Base-by-base conservation (phyloP, 2,113 vertebrate genomes). In the Fulmarus glacialis region DNA sequence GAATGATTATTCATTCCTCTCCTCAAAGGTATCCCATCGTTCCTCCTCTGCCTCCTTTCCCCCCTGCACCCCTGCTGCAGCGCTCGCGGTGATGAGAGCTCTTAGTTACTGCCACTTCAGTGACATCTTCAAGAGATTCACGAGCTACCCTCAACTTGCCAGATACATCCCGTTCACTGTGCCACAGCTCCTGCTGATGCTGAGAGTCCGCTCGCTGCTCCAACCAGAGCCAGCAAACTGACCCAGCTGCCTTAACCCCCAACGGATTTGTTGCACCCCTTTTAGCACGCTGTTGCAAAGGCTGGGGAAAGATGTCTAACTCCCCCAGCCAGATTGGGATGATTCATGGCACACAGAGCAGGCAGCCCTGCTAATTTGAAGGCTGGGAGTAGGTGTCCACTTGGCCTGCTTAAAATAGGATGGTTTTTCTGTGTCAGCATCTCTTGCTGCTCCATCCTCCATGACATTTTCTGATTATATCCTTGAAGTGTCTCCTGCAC, bases 341-440 rank as follows among this genome's bases (percentile, higher is more conserved):
- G 56, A 79, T 84, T 79, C 64, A n/a, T 40, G 40, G 56, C 64
- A 59, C 19, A 5, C 8, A 47, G 68, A 87, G 87, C 73, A 84
- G 89, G 52, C 74, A 89, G 82, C 22, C 34, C 40, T 52, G 52
- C 56, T 95, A 55, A 72, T 89, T 12, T 9, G 32, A 56, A 40
- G 75, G 40, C 80, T 0, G 0, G 36, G 79, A 80, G 38, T 4
- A 87, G 53, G 48, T 5, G 13, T 82, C 78, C 58, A 47, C 52
- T 87, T 86, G 30, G 15, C 42, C 67, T 82, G 73, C 91, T 89
- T 87, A 91, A 96, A 97, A 96, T 91, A 96, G 83, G 91, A 52
- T 11, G 6, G 1, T 34, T 83, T 52, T 62, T 42, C 47, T 82
- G 55, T 77, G 83, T 93, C 87, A 95, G 83, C 81, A 79, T 56